Conservation (phyloP, 2,888 invertebrate genomes). For the Nyleta sp. region DNA sequence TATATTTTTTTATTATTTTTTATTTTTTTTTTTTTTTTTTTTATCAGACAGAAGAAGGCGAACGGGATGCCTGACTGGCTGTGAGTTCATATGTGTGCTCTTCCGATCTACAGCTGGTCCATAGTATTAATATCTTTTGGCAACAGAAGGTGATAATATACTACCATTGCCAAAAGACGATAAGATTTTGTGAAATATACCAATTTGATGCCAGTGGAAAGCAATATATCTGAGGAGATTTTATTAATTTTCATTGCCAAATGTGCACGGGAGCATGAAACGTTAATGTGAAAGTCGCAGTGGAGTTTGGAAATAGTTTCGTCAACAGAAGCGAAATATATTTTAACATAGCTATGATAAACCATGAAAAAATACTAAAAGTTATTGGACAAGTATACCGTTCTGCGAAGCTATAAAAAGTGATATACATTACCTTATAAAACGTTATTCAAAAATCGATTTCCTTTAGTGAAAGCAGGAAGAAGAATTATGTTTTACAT, state of each 20-base stretch:
- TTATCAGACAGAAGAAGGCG: too few relatives aligned
- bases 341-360: constrained; percentile 15
- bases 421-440: constrained; percentile 3
- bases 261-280: constrained; percentile 36
- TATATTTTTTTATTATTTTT: too few relatives aligned
- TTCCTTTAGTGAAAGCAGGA: not conserved
- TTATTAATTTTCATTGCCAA: constrained; percentile 56
- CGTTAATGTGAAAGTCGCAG: constrained; percentile 28
- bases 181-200: constrained; percentile 41
- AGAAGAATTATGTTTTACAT: too few relatives aligned
- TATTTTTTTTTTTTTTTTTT: too few relatives aligned
- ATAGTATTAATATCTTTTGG: constrained; percentile 43
- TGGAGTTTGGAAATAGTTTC: constrained; percentile 26
- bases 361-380: constrained; percentile 27
- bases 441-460: constrained; percentile 11
- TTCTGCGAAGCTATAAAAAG: not conserved
- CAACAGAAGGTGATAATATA: constrained; percentile 50
- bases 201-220: constrained; percentile 32
- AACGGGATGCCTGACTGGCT: too few relatives aligned
- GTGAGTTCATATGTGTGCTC: too few relatives aligned
- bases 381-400: constrained; percentile 3
- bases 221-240: constrained; percentile 21
- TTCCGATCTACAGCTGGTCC: constrained; percentile 36
- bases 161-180: constrained; percentile 34
- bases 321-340: constrained; percentile 13